Evolutionary conservation across 2,888 invertebrate genomes (phyloP).

Genomic region (Mythimna vitellina): DNA sequence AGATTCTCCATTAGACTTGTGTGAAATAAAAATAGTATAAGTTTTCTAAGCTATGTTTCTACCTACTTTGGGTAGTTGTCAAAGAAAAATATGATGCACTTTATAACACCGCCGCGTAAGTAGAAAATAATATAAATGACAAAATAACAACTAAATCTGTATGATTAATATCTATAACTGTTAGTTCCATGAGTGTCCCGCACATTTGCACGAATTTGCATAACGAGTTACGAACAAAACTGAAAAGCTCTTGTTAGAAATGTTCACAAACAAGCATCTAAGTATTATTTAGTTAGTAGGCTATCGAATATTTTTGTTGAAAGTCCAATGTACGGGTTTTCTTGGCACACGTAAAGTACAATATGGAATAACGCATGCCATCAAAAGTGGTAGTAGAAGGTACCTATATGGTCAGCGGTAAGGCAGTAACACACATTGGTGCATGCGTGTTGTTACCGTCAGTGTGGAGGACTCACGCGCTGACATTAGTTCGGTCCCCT

Average conservation of each 20-base stretch:
- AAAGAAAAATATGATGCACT: constrained; percentile 40
- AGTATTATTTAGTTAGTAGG: constrained; percentile 47
- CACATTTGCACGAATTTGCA: constrained; percentile 59
- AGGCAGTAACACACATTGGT: constrained; percentile 55
- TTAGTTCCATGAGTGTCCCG: constrained; percentile 50
- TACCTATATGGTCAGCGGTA: constrained; percentile 44
- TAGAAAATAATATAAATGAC: constrained; percentile 46
- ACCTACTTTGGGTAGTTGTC: constrained; percentile 24
- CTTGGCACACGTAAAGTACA: constrained; percentile 47
- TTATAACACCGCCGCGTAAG: constrained; percentile 37
- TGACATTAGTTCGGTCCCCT: constrained; percentile 59
- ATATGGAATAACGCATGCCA: constrained; percentile 58
- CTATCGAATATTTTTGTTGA: constrained; percentile 59
- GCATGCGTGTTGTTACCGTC: constrained; percentile 60
- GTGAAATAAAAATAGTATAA: constrained; percentile 7
- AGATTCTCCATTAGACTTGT: no score
- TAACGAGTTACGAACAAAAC: constrained; percentile 61
- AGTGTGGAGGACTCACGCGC: constrained; percentile 69
- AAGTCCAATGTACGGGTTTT: constrained; percentile 61
- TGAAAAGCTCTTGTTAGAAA: constrained; percentile 54
- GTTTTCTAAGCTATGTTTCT: constrained; percentile 22
- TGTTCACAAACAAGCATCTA: constrained; percentile 43
- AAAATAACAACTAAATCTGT: constrained; percentile 51
- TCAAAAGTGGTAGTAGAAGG: constrained; percentile 49
- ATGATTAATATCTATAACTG: constrained; percentile 63